Percentiles rank a stretch among this genome's conserved stretches.
Conservation (phyloP, 2,888 invertebrate species). For the Deilephila elpenor region DNA sequence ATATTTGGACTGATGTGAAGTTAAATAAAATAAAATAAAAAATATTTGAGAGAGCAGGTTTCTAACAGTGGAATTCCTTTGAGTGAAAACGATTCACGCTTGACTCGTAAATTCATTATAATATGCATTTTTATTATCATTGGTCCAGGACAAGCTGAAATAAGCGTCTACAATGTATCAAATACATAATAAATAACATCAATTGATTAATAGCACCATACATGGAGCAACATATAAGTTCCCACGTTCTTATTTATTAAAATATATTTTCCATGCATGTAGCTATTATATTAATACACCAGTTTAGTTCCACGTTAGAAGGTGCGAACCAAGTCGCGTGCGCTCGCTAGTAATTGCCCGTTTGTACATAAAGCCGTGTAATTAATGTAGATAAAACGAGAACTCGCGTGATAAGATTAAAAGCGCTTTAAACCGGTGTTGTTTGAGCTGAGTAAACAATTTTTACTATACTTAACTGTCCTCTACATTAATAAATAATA, state of each 20-base stretch:
- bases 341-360: neutral
- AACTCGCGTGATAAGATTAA: slow-evolving; percentile 47
- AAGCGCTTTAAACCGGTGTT: slow-evolving; percentile 43
- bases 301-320: slow-evolving; percentile 6
- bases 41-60: too few relatives aligned
- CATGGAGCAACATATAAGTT: neutral
- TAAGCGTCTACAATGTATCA: too few relatives aligned
- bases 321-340: slow-evolving; percentile 4
- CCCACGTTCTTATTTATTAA: neutral
- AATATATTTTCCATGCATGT: neutral
- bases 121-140: too few relatives aligned
- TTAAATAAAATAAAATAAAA: too few relatives aligned
- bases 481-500: too few relatives aligned
- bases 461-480: neutral
- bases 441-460: neutral
- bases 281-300: neutral
- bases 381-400: slow-evolving; percentile 21
- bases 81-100: too few relatives aligned
- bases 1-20: too few relatives aligned
- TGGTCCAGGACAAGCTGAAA: too few relatives aligned
- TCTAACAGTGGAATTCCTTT: too few relatives aligned
- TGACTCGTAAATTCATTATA: too few relatives aligned
- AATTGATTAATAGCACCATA: neutral
- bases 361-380: neutral
- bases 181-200: neutral